A percentile compares a stretch with the other conserved stretches of the same genome.
Evolutionary conservation across 37 sponge, comb jelly and placozoan genomes (phyloP).

Genomic region (Petrosia ficiformis): DNA sequence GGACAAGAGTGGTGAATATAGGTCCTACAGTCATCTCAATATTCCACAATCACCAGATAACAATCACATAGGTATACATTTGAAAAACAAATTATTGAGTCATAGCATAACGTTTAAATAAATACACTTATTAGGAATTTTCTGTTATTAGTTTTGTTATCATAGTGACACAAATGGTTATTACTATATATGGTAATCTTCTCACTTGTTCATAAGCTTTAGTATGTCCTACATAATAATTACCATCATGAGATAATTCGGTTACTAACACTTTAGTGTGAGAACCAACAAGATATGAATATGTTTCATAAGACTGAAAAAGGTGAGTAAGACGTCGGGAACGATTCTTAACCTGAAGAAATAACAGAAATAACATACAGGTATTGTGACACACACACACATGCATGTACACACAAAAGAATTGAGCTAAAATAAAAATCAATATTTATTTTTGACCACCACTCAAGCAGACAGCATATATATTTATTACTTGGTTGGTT

Average conservation of each 20-base stretch:
- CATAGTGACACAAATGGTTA: too few species aligned
- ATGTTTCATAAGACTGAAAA: conserved; percentile 86
- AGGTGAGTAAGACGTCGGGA: conserved; percentile 42
- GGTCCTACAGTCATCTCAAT: too few species aligned
- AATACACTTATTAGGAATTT: too few species aligned
- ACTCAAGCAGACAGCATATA: not conserved
- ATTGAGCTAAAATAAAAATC: not conserved
- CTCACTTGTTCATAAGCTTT: conserved; percentile 93
- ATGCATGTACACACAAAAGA: not conserved
- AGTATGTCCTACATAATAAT: conserved; percentile 90
- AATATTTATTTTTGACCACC: too few species aligned
- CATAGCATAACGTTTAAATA: too few species aligned
- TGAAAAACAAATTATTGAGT: too few species aligned
- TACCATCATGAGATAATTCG: conserved; percentile 81
- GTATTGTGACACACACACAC: not conserved
- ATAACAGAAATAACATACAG: not conserved
- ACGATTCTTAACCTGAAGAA: conserved; percentile 60
- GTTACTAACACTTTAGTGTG: conserved; percentile 72
- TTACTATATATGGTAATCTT: too few species aligned
- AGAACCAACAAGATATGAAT: conserved; percentile 65
- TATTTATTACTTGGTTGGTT: conserved; percentile 68
- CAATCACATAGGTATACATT: too few species aligned
- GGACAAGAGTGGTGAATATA: too few species aligned
- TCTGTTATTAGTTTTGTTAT: too few species aligned
- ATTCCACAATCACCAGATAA: too few species aligned